Evolutionary conservation across 2,888 invertebrate genomes (phyloP).

Genomic region (Macrophya annulata): DNA sequence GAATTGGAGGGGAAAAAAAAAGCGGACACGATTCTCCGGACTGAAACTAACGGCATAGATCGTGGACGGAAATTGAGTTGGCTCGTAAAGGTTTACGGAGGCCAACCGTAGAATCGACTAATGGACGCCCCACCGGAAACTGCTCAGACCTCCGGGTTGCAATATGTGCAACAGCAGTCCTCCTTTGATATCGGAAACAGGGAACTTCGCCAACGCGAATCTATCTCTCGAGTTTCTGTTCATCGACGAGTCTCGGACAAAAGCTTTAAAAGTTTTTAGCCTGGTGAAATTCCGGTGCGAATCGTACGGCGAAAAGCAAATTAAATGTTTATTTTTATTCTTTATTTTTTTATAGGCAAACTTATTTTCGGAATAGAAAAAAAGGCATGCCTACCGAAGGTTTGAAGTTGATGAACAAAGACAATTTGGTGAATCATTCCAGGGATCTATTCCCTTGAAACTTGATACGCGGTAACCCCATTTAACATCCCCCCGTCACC

Average conservation of each 20-base stretch:
- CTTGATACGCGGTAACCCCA: neutral
- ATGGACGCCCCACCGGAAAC: constrained; percentile 61
- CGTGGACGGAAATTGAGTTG: constrained; percentile 64
- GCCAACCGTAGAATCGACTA: constrained; percentile 59
- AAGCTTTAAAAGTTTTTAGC: constrained; percentile 10
- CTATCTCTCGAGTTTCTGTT: neutral
- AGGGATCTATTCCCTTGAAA: neutral
- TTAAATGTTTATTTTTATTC: neutral
- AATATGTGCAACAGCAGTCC: constrained; percentile 44
- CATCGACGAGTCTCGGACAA: neutral
- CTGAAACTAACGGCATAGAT: constrained; percentile 40
- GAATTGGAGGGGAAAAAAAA: neutral
- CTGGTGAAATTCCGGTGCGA: neutral
- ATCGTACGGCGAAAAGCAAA: neutral
- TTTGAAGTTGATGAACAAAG: neutral
- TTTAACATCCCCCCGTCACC: neutral
- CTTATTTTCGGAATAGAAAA: neutral
- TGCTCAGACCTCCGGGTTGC: constrained; percentile 46
- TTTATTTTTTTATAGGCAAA: neutral
- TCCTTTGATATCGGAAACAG: constrained; percentile 33
- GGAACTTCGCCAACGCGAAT: constrained; percentile 10
- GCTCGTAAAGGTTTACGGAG: constrained; percentile 65
- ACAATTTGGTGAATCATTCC: neutral
- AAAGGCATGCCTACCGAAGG: too few relatives aligned
- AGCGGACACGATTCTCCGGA: constrained; percentile 30